These are phyloP conservation scores for Frankliniella intonsa DNA, from an alignment of 2,888 invertebrate genomes.

Conservation along the genomic window DNA sequence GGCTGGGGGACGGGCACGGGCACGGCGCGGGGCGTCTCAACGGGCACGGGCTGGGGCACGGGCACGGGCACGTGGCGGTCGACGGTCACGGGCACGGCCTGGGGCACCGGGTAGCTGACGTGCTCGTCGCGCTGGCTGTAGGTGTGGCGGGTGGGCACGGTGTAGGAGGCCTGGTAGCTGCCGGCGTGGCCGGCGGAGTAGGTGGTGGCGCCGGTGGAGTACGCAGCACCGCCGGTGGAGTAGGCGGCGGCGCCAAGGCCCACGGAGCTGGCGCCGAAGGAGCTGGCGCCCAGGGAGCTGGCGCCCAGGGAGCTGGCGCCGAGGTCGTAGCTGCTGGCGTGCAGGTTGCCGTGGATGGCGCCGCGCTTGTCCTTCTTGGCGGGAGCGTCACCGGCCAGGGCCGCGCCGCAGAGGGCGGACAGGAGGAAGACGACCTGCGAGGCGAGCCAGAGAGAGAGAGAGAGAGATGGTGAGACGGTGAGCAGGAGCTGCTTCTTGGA, in stretches of 20 bases:
- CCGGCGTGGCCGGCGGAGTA: not conserved
- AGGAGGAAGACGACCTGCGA: not conserved
- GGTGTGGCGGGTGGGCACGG: not conserved
- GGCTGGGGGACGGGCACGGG: not conserved
- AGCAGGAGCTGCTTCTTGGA: not conserved
- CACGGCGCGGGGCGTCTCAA: not conserved
- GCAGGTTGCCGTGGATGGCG: not conserved
- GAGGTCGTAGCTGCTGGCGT: not conserved
- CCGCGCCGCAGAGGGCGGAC: not conserved
- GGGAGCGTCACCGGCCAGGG: not conserved
- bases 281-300: not conserved
- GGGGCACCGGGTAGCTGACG: not conserved
- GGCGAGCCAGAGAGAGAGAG: not conserved
- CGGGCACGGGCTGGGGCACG: slow-evolving; percentile 11
- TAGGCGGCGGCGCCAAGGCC: not conserved
- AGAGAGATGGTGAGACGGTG: no score
- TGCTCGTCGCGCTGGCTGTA: slow-evolving; percentile 20
- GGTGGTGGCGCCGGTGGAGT: not conserved
- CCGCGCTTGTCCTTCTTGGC: not conserved
- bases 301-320: not conserved
- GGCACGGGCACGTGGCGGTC: slow-evolving; percentile 21
- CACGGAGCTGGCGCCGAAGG: not conserved
- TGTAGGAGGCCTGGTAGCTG: slow-evolving; percentile 21
- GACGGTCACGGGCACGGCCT: not conserved
- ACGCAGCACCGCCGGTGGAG: not conserved